A percentile compares a stretch with the other conserved stretches of the same genome.
These are phyloP conservation scores for Lasioglossum baleicum DNA, from an alignment of 1,140 invertebrate species.

Conservation along the genomic window DNA sequence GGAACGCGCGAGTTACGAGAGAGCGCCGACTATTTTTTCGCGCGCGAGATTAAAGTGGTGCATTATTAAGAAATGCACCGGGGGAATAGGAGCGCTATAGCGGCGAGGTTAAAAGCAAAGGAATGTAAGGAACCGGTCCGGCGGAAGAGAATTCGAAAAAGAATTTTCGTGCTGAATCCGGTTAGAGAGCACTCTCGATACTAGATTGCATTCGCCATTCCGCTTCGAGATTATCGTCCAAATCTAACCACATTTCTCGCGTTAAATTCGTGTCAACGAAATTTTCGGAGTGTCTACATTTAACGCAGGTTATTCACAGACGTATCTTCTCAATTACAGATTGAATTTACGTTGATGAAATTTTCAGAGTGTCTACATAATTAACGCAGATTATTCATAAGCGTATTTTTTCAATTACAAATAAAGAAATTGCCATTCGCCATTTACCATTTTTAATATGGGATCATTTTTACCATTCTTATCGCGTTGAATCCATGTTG, in stretches of 20 bases:
- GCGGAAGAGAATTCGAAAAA: constrained; percentile 40
- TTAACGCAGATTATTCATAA: too few species aligned
- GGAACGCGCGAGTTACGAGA: constrained; percentile 37
- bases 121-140: constrained; percentile 34
- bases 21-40: constrained; percentile 35
- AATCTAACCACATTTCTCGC: background rate
- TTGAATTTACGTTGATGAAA: too few species aligned
- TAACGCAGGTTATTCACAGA: too few species aligned
- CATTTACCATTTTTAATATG: too few species aligned
- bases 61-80: constrained; percentile 63
- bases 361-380: too few species aligned
- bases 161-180: constrained; percentile 27
- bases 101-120: constrained; percentile 11
- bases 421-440: too few species aligned
- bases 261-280: too few species aligned
- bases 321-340: too few species aligned
- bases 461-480: too few species aligned
- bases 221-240: background rate
- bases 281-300: too few species aligned
- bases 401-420: too few species aligned
- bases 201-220: constrained; percentile 11
- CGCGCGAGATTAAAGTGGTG: constrained; percentile 61
- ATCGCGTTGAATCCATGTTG: too few species aligned
- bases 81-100: constrained; percentile 28
- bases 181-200: constrained; percentile 39